Conservation (phyloP, 2,113 vertebrate genomes). For the Zapus hudsonius region DNA sequence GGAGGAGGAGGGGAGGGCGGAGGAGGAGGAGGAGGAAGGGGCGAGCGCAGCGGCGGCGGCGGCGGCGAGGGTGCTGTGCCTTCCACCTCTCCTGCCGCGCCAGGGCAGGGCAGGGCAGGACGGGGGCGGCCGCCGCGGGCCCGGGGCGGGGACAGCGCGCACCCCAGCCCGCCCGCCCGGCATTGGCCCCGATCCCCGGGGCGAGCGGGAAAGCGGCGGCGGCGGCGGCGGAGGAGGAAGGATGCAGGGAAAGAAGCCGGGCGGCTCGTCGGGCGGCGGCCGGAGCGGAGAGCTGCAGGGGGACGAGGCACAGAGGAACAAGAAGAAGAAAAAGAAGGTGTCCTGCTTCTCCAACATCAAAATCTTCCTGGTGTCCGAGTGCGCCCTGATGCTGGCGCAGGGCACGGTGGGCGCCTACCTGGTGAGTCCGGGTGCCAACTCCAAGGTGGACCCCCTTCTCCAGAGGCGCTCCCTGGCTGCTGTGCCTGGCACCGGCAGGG, state of each 20-base stretch:
- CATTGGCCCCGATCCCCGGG: slow-evolving; percentile 68
- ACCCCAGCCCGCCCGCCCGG: slow-evolving; percentile 50
- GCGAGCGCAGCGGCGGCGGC: slow-evolving; percentile 37
- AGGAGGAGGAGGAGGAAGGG: slow-evolving; percentile 46
- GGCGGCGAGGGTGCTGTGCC: slow-evolving; percentile 57
- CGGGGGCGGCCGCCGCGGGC: slow-evolving; percentile 79
- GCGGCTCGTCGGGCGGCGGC: slow-evolving; percentile 79
- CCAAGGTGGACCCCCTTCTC: slow-evolving; percentile 25
- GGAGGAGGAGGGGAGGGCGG: slow-evolving; percentile 63
- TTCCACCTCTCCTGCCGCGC: slow-evolving; percentile 51
- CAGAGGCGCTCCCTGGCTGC: not conserved
- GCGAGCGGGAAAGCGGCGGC: slow-evolving; percentile 74
- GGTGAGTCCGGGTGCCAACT: slow-evolving; percentile 89
- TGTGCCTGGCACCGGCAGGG: not conserved
- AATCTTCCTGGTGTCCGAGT: slow-evolving; percentile 97
- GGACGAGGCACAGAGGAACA: slow-evolving; percentile 86
- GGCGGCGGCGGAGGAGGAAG: slow-evolving; percentile 58
- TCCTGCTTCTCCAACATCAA: slow-evolving; percentile 97
- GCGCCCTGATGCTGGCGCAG: slow-evolving; percentile 97
- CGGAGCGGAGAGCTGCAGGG: slow-evolving; percentile 84
- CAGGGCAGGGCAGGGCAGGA: slow-evolving; percentile 67
- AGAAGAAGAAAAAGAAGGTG: slow-evolving; percentile 88
- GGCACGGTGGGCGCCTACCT: slow-evolving; percentile 98
- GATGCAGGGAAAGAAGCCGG: slow-evolving; percentile 92
- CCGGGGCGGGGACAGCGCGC: slow-evolving; percentile 67